Base-by-base conservation (phyloP, 2,888 invertebrate species). In the Mythimna ferrago region DNA sequence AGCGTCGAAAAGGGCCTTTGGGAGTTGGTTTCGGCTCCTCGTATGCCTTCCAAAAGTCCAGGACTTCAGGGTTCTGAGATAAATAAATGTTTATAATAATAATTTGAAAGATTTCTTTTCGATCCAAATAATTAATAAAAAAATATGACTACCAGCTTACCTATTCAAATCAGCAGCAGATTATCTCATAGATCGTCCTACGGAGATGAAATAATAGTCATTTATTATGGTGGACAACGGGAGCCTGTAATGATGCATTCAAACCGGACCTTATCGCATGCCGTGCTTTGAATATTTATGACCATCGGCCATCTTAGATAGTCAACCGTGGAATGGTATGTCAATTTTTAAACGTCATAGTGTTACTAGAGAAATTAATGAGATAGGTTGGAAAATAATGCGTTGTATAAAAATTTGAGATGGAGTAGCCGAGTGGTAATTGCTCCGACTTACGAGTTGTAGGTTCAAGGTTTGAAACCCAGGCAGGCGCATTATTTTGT, bases 231-330 rank as follows among this genome's bases (percentile, higher is more conserved):
- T 69, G 35, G 41, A 60, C 57, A 38, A 53, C 21, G 66, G 63
- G 66, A 64, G 19, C 9, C 26, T 71, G 62, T 69, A 83, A 77
- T 70, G 76, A 69, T 77, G 73, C 66, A 83, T 81, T 81, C 61
- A 70, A 77, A 71, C 14, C 61, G 65, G 66, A 77, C 51, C 48
- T 67, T 79, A 82, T 86, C 74, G 58, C 57, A 44, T 53, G 57
- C 54, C 60, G 72, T 72, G 76, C 66, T 60, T 57, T 86, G 76
- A 84, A 86, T 85, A 86, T 83, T 83, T 64, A 83, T 80, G 70
- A 67, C 9, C 9, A 69, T 44, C 66, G 19, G 51, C 69, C 68
- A 71, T 81, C 56, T 79, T 62, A 54, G 62, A 71, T 67, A 38
- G 35, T 58, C 57, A 60, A 57, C 26, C 38, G 26, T 71, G 58